Evolutionary conservation across 2,797 vertebrate genomes (phyloP).

Genomic region (Siniperca obscura): DNA sequence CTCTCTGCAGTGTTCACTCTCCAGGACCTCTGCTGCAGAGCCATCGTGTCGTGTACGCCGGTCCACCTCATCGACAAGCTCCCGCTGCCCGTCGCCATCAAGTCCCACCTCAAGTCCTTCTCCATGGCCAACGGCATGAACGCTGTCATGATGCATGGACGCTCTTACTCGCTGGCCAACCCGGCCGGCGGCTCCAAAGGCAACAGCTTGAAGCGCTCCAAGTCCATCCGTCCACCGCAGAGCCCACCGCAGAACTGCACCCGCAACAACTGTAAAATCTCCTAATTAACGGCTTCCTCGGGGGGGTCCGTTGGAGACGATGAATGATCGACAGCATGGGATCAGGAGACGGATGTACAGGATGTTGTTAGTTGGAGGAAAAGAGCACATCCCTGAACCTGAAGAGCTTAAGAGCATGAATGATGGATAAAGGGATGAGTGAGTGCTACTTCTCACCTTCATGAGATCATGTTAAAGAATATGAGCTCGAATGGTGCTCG

Average conservation of each 20-base stretch:
- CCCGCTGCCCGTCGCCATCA: constrained; percentile 95
- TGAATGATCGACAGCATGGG: not conserved
- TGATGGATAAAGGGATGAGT: constrained; percentile 43
- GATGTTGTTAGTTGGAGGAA: not conserved
- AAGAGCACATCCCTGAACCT: constrained; percentile 17
- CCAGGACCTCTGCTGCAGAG: constrained; percentile 96
- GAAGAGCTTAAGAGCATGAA: constrained; percentile 37
- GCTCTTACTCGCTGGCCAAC: constrained; percentile 92
- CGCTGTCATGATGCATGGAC: constrained; percentile 98
- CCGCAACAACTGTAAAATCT: constrained; percentile 96
- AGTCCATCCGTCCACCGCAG: constrained; percentile 94
- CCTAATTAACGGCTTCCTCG: constrained; percentile 81
- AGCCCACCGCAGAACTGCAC: constrained; percentile 97
- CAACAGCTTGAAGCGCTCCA: constrained; percentile 96
- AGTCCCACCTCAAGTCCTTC: constrained; percentile 97
- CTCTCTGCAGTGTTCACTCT: constrained; percentile 91
- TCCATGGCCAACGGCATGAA: constrained; percentile 99
- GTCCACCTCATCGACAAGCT: constrained; percentile 98
- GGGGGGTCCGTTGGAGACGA: not conserved
- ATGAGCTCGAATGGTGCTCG: constrained; percentile 19
- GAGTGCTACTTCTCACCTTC: constrained; percentile 31
- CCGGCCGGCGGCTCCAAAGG: constrained; percentile 89
- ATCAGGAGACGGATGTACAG: constrained; percentile 16
- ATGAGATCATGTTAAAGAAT: not conserved
- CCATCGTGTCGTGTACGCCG: constrained; percentile 96